Evolutionary conservation across 2,113 vertebrate genomes (phyloP), one percentile per base, ranked within the genome.

Genomic region (Scortum barcoo): DNA sequence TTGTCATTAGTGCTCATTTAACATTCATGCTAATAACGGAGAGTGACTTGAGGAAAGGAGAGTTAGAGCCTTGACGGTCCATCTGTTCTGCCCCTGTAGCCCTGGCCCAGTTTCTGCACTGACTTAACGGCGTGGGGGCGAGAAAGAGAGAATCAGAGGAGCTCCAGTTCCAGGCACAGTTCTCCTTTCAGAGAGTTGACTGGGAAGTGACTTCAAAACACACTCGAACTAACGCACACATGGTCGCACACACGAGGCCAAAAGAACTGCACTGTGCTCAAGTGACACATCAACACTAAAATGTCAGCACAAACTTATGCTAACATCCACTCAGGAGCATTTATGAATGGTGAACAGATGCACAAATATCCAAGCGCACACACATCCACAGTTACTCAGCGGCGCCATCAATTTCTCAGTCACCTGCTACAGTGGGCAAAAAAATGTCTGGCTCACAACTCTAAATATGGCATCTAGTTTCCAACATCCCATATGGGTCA

Each of bases 381-480:
- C 36, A 56, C 28, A 75, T 13, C 28, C n/a, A 62, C 24, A 77
- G 42, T 58, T 58, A 36, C 46, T 66, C 62, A 58, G n/a, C 40
- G 38, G 24, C 56, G 72, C 28, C 46, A 73, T 86, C 73, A 77
- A 50, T 74, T 74, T 70, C 44, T 44, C 57, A 83, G 53, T 88
- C 71, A 86, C 24, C 42, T 13, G 48, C 60, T 69, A 75, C 33
- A 71, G 63, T 65, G 72, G 72, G 48, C 22, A 79, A 81, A 78
- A 81, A 78, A 56, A 72, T 61, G 54, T 78, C 72, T 66, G 56
- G 48, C 78, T 51, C 2, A 13, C 46, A 36, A 72, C 54, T 84
- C 86, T 81, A 87, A 90, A 93, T 87, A 83, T 87, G 87, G 86
- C 57, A 83, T 83, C 78, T 73, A 50, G 50, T 87, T 88, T 88